A percentile compares a stretch with the other conserved stretches of the same genome.
Conservation (phyloP, 2,888 invertebrate species). For the Hoplodrina ambigua region DNA sequence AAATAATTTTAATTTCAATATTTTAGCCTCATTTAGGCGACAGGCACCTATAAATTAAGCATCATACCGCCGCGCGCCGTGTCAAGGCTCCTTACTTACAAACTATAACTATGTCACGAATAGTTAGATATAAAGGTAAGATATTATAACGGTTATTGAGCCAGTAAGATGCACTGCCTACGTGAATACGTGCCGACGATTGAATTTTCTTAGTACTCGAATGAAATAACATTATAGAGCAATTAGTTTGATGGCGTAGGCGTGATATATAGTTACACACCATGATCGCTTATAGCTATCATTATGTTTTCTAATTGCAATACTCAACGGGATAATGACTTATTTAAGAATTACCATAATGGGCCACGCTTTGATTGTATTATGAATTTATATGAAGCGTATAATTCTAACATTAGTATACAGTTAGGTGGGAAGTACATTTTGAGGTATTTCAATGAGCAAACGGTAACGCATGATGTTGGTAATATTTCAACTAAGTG, state of each 20-base stretch:
- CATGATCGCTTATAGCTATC: slow-evolving; percentile 57
- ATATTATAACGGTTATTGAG: slow-evolving; percentile 32
- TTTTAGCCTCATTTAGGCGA: slow-evolving; percentile 23
- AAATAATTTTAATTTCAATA: slow-evolving; percentile 6
- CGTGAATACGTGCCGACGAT: slow-evolving; percentile 53
- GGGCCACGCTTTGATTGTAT: slow-evolving; percentile 53
- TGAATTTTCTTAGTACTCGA: slow-evolving; percentile 54
- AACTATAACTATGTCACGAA: slow-evolving; percentile 31
- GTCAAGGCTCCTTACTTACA: slow-evolving; percentile 30
- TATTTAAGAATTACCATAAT: slow-evolving; percentile 66
- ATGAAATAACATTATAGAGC: slow-evolving; percentile 70
- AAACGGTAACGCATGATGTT: slow-evolving; percentile 33
- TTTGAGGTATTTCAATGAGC: slow-evolving; percentile 56
- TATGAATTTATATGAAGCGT: slow-evolving; percentile 54
- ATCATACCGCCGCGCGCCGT: neutral
- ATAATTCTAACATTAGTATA: slow-evolving; percentile 62
- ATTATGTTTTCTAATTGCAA: slow-evolving; percentile 67
- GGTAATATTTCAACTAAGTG: slow-evolving; percentile 50
- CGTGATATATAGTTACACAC: slow-evolving; percentile 65
- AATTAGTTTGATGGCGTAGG: slow-evolving; percentile 75
- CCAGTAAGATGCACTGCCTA: slow-evolving; percentile 52
- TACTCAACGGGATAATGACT: slow-evolving; percentile 59
- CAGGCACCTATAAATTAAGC: slow-evolving; percentile 22
- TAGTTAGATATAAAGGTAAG: slow-evolving; percentile 1
- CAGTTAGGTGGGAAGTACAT: slow-evolving; percentile 41